Base-by-base conservation (phyloP, 2,113 vertebrate genomes). In the rabbit (Oryctolagus cuniculus) region DNA sequence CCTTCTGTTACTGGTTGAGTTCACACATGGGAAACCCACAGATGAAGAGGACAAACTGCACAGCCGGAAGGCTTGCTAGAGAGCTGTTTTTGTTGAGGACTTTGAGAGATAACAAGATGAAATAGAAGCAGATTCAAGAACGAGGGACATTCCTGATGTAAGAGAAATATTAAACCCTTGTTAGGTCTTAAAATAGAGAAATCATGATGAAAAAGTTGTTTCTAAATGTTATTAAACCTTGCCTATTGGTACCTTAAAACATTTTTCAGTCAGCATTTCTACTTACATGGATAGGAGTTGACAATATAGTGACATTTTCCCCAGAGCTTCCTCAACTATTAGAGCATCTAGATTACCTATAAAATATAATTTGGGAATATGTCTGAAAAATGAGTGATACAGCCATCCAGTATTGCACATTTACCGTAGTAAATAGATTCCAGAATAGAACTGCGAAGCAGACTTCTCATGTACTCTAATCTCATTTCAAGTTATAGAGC, bases 291-390 rank as follows among this genome's bases (percentile, higher is more conserved):
- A 82, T 70, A 63, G 15, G 24, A 75, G 16, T 91, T 96, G 67
- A 94, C 61, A 87, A 83, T 73, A 44, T 27, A 11, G 10, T 90
- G 72, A 53, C 27, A 7, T 58, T 94, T 91, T 84, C 17, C 38
- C 81, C 29, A 64, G 16, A 58, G 49, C 70, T 91, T 31, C 69
- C 9, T 78, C 75, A 77, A 77, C 6, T 69, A 15, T 70, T 80
- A n/a, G 29, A 15, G 15, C 51, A 75, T 89, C 58, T 94, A 38
- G 16, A 49, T 55, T 89, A 77, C 31, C 8, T 49, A 31, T 9
- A 27, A 75, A 78, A 53, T 89, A 49, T 38, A 58, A 36, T 93
- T 75, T 90, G 61, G 31, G 36, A 70, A 34, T 38, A 6, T 86
- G 51, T 17, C n/a, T 55, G 1, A 4, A 11, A n/a, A 74, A 70